Evolutionary conservation across 2,113 vertebrate genomes (phyloP).

Genomic region (Mus spicilegus): DNA sequence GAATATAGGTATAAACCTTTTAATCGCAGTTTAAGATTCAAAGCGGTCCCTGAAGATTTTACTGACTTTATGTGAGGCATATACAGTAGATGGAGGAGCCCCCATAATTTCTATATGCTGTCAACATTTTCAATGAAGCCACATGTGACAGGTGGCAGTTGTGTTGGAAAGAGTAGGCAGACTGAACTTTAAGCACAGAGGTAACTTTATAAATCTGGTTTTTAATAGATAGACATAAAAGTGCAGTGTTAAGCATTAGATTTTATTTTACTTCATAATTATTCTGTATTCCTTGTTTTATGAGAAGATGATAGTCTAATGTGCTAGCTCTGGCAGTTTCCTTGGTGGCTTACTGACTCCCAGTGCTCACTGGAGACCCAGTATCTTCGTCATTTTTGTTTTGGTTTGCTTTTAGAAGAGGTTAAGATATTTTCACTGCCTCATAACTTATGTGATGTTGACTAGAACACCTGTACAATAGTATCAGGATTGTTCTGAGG

Average conservation of each 20-base stretch:
- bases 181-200: neutral
- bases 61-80: neutral
- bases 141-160: neutral
- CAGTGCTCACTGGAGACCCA: neutral
- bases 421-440: neutral
- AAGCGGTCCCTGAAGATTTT: neutral
- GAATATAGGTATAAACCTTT: neutral
- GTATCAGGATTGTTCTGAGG: neutral
- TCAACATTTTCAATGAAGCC: neutral
- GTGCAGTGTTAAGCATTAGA: neutral
- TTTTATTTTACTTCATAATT: neutral
- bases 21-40: neutral
- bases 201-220: neutral
- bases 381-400: neutral
- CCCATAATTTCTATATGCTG: neutral
- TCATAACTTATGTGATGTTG: neutral
- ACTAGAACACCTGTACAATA: neutral
- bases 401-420: neutral
- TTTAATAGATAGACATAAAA: neutral
- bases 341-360: neutral
- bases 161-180: neutral
- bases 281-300: neutral
- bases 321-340: neutral
- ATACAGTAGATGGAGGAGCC: neutral
- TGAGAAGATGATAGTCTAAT: neutral